Percentiles rank a stretch among this genome's conserved stretches.
phyloP scores from a whole-genome alignment of 1,140 invertebrate genomes.

The Tetramorium simillimum region DNA sequence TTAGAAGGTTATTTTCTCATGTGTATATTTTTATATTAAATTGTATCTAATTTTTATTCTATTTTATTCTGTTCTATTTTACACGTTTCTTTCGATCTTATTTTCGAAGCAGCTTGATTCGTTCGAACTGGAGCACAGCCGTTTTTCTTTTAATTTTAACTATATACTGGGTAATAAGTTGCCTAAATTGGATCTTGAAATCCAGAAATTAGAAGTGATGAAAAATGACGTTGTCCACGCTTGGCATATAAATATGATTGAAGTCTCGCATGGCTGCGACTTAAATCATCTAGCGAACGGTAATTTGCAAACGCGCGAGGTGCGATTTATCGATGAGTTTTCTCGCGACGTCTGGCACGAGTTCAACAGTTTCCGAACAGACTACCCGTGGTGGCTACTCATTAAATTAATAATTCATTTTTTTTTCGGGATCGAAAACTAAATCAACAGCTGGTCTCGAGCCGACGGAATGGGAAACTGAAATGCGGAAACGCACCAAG shows the following conservation, averaged over 20 bases:
- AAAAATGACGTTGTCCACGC: conserved; percentile 11
- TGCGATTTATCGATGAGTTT: conserved; percentile 49
- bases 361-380: background rate
- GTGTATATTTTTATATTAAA: background rate
- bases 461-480: background rate
- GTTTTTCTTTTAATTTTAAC: background rate
- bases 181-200: background rate
- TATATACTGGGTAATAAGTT: background rate
- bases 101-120: background rate
- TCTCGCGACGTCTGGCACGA: conserved; percentile 23
- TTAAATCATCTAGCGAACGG: conserved; percentile 52
- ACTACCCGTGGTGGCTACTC: background rate
- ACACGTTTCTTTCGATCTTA: background rate
- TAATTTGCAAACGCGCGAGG: conserved; percentile 28
- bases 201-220: background rate
- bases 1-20: too few species aligned
- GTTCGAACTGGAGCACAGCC: background rate
- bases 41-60: background rate
- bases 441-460: conserved; percentile 7
- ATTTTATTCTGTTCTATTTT: background rate
- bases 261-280: background rate
- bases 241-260: conserved; percentile 21
- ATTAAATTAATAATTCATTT: conserved; percentile 42
- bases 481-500: background rate
- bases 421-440: background rate